Evolutionary conservation across 2,113 vertebrate species (phyloP), one percentile per base, ranked within the genome.

Genomic region (Gobius niger): DNA sequence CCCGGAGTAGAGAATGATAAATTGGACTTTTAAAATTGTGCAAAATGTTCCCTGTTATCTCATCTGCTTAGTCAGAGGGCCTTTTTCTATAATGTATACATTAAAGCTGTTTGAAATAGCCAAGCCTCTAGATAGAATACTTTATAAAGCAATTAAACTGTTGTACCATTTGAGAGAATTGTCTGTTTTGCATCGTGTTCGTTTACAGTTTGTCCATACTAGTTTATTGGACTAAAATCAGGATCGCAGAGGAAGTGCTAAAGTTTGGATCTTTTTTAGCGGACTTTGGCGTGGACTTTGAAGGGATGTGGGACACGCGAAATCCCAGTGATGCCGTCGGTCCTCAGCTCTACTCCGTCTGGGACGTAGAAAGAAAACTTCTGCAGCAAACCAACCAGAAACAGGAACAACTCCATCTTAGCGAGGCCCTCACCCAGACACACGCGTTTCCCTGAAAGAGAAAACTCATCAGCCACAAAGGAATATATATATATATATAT

Each of bases 371-470:
- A 90, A 11, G 89, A 91, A 75, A 94, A 95, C 47, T 89, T 87
- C 89, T 95, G 94, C 7, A 95, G 50, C 14, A 95, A 84, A 52
- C 79, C 49, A 0, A 91, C 90, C 70, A 96, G 89, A 85, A 95
- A 92, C 67, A 95, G 90, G 67, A 96, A 95, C 41, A 96, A 78
- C 73, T 95, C 94, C 0, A 92, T 44, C 46, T 80, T 93, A 24
- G 93, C 95, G 70, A 96, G 72, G 63, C 87, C 12, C 78, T 96
- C 94, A 0, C 95, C 94, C 4, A 85, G 92, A 84, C 95, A 96
- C 47, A 67, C 13, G 0, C 91, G 89, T 57, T 94, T 95, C 46
- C 94, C 94, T 95, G 85, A 0, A 7, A 1, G 62, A 50, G 16
- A 10, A 24, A 65, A 59, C 3, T 16, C 0, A 1, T 2, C 14